phyloP scores from a whole-genome alignment of 2,113 vertebrate species.

The Anhinga rufa region DNA sequence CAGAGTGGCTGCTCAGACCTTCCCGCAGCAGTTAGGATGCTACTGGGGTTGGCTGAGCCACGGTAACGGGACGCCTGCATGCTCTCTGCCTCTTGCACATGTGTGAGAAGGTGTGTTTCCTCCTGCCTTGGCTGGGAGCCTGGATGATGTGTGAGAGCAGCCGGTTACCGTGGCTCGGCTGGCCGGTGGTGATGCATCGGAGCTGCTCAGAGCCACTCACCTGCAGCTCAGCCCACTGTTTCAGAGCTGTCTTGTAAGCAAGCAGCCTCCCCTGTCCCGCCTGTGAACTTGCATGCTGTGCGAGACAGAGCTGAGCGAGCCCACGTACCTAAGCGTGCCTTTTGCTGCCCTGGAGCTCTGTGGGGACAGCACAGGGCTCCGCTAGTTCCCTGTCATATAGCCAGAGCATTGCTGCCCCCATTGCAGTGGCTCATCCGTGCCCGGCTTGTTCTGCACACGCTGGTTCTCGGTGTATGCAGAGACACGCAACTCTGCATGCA shows the following conservation, averaged over 20 bases:
- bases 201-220: not conserved
- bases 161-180: not conserved
- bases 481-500: not conserved
- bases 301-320: not conserved
- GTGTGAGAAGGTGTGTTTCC: not conserved
- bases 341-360: not conserved
- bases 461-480: not conserved
- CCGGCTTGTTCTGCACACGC: not conserved
- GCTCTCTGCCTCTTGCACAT: not conserved
- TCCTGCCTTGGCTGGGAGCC: not conserved
- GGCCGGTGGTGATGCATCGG: not conserved
- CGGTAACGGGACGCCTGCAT: not conserved
- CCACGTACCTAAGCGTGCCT: accelerated
- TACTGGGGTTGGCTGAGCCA: not conserved
- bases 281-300: not conserved
- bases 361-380: not conserved
- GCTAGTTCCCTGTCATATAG: accelerated
- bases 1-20: not conserved
- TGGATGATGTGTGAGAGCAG: not conserved
- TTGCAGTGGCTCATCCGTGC: not conserved
- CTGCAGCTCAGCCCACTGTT: not conserved
- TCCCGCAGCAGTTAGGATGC: not conserved
- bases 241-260: not conserved
- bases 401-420: not conserved
- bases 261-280: not conserved